Evolutionary conservation across 2,888 invertebrate genomes (phyloP).

Genomic region (Piscicola geometra): DNA sequence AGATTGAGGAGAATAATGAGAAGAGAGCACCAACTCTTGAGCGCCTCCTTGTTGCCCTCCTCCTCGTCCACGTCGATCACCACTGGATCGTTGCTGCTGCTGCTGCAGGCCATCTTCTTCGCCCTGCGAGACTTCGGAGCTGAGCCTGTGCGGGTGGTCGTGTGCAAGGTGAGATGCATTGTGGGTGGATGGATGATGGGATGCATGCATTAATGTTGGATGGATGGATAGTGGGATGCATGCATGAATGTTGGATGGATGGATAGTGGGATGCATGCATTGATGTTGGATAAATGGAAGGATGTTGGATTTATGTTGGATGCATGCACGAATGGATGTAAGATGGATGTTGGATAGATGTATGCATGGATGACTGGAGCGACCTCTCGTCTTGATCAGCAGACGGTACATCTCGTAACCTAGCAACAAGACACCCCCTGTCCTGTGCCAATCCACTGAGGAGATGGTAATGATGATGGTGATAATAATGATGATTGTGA

Average conservation of each 20-base stretch:
- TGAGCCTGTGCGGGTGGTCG: no score
- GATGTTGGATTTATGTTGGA: neutral
- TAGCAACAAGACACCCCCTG: constrained; percentile 87
- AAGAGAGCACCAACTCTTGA: constrained; percentile 49
- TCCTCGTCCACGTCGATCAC: constrained; percentile 59
- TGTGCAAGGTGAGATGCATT: no score
- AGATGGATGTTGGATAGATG: no score
- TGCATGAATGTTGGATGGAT: neutral
- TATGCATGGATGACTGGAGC: no score
- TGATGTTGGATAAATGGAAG: no score
- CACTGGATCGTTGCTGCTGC: constrained; percentile 43
- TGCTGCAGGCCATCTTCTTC: constrained; percentile 28
- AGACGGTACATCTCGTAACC: constrained; percentile 94
- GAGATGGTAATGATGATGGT: no score
- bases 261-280: no score
- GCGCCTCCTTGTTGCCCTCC: constrained; percentile 53
- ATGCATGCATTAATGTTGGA: no score
- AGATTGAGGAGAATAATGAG: no score
- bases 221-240: no score
- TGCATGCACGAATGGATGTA: neutral
- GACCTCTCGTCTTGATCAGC: constrained; percentile 58
- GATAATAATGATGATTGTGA: no score
- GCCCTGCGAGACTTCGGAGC: constrained; percentile 33
- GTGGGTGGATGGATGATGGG: neutral
- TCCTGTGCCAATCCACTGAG: constrained; percentile 74